Evolutionary conservation across 2,888 invertebrate species (phyloP).

Genomic region (Ceraclea dissimilis): DNA sequence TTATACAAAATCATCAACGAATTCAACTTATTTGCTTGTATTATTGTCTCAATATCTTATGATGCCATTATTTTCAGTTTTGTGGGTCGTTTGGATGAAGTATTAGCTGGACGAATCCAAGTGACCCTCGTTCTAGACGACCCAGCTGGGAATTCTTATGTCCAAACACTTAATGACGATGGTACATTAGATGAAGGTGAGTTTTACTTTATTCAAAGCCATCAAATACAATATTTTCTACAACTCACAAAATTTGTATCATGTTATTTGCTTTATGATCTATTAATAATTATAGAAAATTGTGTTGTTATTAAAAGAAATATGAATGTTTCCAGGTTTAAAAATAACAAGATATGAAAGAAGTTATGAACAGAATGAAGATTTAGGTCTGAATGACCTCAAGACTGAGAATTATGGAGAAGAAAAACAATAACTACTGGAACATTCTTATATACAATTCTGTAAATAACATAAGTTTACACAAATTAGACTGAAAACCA

Average conservation of each 20-base stretch:
- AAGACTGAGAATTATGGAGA: slow-evolving; percentile 74
- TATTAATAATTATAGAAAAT: neutral
- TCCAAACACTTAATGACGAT: slow-evolving; percentile 72
- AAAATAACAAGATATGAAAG: slow-evolving; percentile 74
- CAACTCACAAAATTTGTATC: no score
- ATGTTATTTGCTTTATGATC: neutral
- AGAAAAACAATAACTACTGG: neutral
- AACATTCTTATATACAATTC: no score
- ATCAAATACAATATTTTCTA: no score
- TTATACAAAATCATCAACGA: no score
- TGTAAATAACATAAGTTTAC: no score
- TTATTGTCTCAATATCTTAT: no score
- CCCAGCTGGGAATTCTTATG: slow-evolving; percentile 95
- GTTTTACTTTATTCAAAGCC: neutral
- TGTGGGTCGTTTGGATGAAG: slow-evolving; percentile 56
- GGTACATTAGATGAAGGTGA: slow-evolving; percentile 55
- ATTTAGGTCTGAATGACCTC: slow-evolving; percentile 92
- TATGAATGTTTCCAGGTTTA: slow-evolving; percentile 41
- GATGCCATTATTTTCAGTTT: slow-evolving; percentile 41
- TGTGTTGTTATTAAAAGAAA: no score
- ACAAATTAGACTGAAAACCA: no score
- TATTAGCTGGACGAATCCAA: slow-evolving; percentile 52
- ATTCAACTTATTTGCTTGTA: no score
- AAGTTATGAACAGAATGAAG: slow-evolving; percentile 86
- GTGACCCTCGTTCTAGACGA: slow-evolving; percentile 86